phyloP scores from a whole-genome alignment of 1,140 invertebrate genomes.

The Alviniconcha marisindica region DNA sequence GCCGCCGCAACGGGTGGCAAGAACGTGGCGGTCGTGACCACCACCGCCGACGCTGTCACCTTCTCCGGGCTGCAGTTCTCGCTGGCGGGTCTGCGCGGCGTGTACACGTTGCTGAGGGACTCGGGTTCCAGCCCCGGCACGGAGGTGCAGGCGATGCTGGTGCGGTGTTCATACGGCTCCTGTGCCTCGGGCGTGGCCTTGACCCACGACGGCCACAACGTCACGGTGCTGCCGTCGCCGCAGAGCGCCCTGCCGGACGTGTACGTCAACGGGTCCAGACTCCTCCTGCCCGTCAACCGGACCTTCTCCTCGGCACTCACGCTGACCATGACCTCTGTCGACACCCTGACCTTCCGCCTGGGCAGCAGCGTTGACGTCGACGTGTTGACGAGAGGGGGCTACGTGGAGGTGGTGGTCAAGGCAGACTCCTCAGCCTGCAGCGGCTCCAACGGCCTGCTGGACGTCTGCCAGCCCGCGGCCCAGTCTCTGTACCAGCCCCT shows the following conservation, averaged over 20 bases:
- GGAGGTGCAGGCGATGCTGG: constrained; percentile 47
- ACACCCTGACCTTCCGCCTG: constrained; percentile 2
- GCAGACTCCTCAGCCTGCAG: constrained; percentile 34
- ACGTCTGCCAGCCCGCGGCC: constrained; percentile 39
- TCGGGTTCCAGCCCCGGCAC: constrained; percentile 8
- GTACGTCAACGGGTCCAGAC: constrained; percentile 32
- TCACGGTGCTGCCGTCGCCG: constrained; percentile 45
- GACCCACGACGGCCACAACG: background rate
- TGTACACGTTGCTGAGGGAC: constrained; percentile 40
- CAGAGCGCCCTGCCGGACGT: constrained; percentile 40
- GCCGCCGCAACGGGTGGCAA: constrained; percentile 28
- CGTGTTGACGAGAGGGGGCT: constrained; percentile 11
- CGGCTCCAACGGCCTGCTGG: constrained; percentile 45
- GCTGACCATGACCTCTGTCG: constrained; percentile 14
- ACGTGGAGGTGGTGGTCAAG: constrained; percentile 23
- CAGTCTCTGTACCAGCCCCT: constrained; percentile 30
- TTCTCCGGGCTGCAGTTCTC: constrained; percentile 48
- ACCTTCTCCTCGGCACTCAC: background rate
- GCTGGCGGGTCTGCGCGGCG: constrained; percentile 44
- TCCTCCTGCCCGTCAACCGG: constrained; percentile 15
- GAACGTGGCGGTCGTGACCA: constrained; percentile 42
- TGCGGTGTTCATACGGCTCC: constrained; percentile 43
- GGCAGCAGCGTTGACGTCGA: constrained; percentile 4
- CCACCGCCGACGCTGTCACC: constrained; percentile 43
- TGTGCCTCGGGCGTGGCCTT: constrained; percentile 49